Evolutionary conservation across 2,113 vertebrate species (phyloP), one percentile per base, ranked within the genome.

Genomic region (Probosciger aterrimus): DNA sequence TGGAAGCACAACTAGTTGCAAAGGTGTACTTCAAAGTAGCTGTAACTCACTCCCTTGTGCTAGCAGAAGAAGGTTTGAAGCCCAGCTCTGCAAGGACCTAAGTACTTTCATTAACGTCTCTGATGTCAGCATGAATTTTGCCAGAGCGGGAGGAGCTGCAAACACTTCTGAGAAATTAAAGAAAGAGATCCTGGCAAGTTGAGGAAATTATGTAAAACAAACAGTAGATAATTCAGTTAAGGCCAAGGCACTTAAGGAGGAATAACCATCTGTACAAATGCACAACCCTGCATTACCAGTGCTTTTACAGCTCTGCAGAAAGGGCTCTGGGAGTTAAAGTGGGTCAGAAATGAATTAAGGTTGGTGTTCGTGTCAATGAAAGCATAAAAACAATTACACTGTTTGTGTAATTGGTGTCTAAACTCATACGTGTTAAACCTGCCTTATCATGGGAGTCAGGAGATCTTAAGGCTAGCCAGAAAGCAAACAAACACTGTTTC

Each of bases 401-500:
- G 43, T 64, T 59, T 73, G 83, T 65, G 89, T 88, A 94, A 94
- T 23, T 31, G 73, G 77, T 30, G 70, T 41, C 49, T 69, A 3
- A 65, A 73, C 53, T 62, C 33, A 39, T 37, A 76, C 1, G 1
- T 49, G 87, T 60, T 79, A 76, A 93, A 88, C 78, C 67, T 80
- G 82, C 67, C 4, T 2, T 55, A 69, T 33, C 0, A 0, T 3
- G 1, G 11, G n/a, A 75, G 55, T 55, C 84, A 7, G 86, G 68
- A 77, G 50, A 57, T 19, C 49, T 41, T 7, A 47, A 75, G 35
- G 71, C 57, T 27, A 18, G 37, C 14, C 53, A 80, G 88, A 88
- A 67, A 86, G 59, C 71, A 94, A 94, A 85, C 57, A 92, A 84
- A 85, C 35, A 33, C 9, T 22, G 41, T 23, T 93, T 49, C 44